These are phyloP conservation scores for Eudyptes chrysolophus DNA, from an alignment of 2,113 vertebrate species.

Conservation along the genomic window DNA sequence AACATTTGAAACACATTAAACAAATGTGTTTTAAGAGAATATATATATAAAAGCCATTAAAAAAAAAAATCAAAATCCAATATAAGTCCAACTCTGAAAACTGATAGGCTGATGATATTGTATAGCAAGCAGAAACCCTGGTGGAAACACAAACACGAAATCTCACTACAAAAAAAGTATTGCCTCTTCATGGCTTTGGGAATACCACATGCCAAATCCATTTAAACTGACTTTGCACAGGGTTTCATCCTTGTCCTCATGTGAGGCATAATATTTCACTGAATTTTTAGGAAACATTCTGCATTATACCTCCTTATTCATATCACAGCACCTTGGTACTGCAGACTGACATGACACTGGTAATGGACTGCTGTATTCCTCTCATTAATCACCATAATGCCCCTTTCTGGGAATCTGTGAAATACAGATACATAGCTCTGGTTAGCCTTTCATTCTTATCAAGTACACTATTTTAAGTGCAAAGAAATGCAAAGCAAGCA, in stretches of 20 bases:
- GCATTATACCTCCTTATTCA: not conserved
- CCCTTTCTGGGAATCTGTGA: not conserved
- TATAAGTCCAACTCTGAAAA: not conserved
- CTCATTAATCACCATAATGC: not conserved
- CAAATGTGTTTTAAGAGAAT: not conserved
- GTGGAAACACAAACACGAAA: not conserved
- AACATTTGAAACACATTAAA: not conserved
- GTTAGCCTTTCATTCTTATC: not conserved
- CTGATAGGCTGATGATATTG: rapidly evolving
- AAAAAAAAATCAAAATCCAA: not conserved
- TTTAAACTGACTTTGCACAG: not conserved
- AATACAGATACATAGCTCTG: not conserved
- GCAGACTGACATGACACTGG: not conserved
- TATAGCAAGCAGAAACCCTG: not conserved
- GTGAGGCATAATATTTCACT: not conserved
- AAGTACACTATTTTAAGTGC: not conserved
- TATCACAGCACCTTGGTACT: not conserved
- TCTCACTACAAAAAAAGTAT: not conserved
- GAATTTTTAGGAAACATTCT: not conserved
- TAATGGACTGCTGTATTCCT: not conserved
- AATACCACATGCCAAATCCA: not conserved
- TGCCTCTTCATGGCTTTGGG: not conserved
- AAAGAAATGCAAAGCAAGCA: not conserved
- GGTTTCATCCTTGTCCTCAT: not conserved
- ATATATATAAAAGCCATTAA: not conserved